Conservation (phyloP, 2,113 vertebrate species). For the Crotalus tigris region DNA sequence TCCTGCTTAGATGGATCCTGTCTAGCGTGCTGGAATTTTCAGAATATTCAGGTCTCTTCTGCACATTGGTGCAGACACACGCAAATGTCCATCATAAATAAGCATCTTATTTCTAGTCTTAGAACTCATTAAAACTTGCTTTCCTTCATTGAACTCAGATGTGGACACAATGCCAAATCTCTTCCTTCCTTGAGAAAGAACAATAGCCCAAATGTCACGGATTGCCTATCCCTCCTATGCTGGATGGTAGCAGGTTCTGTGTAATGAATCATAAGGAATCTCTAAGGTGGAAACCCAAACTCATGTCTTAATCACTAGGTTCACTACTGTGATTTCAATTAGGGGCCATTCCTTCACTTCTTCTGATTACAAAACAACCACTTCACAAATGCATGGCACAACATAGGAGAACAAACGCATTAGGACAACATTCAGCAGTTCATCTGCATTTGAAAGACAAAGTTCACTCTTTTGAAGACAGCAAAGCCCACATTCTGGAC, state of each 20-base stretch:
- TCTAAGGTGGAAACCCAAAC: slow-evolving; percentile 41
- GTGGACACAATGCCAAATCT: not conserved
- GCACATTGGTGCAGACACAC: not conserved
- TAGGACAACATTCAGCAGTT: no score
- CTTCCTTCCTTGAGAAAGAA: not conserved
- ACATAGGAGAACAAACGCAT: no score
- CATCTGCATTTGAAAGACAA: no score
- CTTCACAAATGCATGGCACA: no score
- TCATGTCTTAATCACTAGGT: slow-evolving; percentile 46
- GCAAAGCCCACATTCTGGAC: no score
- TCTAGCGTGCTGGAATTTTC: not conserved
- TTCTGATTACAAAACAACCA: no score
- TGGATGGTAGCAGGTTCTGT: slow-evolving; percentile 29
- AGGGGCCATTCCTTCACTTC: slow-evolving; percentile 47
- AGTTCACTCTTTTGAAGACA: no score
- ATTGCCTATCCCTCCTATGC: not conserved
- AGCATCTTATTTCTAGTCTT: not conserved
- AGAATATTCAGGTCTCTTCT: not conserved
- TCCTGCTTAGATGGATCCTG: not conserved
- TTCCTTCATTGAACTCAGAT: not conserved
- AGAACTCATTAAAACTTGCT: not conserved
- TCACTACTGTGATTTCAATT: slow-evolving; percentile 57
- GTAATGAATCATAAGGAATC: slow-evolving; percentile 30
- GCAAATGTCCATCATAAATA: not conserved
- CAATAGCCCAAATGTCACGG: not conserved